A percentile compares a stretch with the other conserved stretches of the same genome.
phyloP scores from a whole-genome alignment of 2,113 vertebrate species.

The Meleagris gallopavo region DNA sequence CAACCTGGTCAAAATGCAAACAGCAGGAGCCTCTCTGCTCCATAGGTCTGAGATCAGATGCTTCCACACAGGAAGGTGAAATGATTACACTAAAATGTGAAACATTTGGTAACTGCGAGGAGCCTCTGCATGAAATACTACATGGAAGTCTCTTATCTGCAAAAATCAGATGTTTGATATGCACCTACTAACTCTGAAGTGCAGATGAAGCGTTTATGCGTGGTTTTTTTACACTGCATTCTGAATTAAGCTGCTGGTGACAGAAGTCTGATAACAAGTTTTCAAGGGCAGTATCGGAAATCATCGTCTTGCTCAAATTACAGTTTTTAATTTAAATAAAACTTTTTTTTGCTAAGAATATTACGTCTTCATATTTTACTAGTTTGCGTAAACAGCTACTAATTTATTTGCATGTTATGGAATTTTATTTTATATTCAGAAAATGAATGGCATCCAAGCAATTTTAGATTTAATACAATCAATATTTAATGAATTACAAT shows the following conservation, averaged over 20 bases:
- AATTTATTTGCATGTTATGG: conserved; percentile 23
- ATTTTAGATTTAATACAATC: conserved; percentile 63
- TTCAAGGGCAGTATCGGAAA: not conserved
- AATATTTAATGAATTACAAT: conserved; percentile 75
- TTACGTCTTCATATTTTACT: not conserved
- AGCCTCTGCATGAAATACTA: not conserved
- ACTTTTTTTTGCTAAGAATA: not conserved
- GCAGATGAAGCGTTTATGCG: not conserved
- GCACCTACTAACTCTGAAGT: not conserved
- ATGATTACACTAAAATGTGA: not conserved
- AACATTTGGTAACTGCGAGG: not conserved
- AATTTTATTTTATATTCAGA: conserved; percentile 42
- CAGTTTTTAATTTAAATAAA: not conserved
- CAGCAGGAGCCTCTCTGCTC: not conserved
- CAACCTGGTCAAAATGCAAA: not conserved
- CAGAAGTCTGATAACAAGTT: not conserved
- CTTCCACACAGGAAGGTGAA: not conserved
- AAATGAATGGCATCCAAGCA: conserved; percentile 36
- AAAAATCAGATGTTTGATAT: not conserved
- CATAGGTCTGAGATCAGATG: not conserved
- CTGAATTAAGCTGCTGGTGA: not conserved
- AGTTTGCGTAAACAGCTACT: conserved; percentile 26
- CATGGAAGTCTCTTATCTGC: not conserved
- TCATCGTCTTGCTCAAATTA: not conserved
- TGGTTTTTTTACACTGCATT: not conserved